A percentile compares a stretch with the other conserved stretches of the same genome.
These are phyloP conservation scores for Rhinoderma darwinii DNA, from an alignment of 2,113 vertebrate genomes.

Conservation along the genomic window DNA sequence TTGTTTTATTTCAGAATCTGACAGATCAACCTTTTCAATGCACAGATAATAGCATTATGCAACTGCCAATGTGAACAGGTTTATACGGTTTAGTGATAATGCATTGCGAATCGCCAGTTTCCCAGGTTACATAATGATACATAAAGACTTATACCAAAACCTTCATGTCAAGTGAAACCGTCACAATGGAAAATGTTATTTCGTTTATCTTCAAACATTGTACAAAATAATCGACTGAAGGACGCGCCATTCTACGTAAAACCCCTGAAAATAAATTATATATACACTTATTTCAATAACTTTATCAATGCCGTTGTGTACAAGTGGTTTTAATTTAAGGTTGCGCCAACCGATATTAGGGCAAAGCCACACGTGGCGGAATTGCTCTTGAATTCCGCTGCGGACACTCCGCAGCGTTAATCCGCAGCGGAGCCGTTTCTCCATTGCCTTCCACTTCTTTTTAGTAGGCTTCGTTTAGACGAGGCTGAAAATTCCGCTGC, in stretches of 20 bases:
- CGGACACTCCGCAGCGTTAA: too few species aligned
- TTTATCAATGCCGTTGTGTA: neutral
- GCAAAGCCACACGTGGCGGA: too few species aligned
- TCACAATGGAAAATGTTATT: neutral
- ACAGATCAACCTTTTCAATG: neutral
- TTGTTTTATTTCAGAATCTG: neutral
- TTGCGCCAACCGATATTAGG: neutral
- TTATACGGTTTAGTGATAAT: neutral
- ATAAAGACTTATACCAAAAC: neutral
- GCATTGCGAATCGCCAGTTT: neutral
- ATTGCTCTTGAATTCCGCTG: too few species aligned
- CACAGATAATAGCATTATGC: neutral
- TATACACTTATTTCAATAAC: neutral
- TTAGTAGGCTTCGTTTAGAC: too few species aligned
- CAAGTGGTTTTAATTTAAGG: neutral
- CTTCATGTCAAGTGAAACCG: neutral
- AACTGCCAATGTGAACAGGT: neutral
- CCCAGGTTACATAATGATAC: constrained; percentile 13
- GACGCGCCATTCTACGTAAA: neutral
- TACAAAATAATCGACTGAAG: neutral
- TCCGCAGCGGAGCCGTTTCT: too few species aligned
- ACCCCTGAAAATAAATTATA: neutral
- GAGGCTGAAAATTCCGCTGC: too few species aligned
- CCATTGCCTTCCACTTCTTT: too few species aligned
- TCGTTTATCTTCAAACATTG: neutral